These are phyloP conservation scores for Halcyon senegalensis DNA, from an alignment of 2,113 vertebrate genomes.

Conservation along the genomic window DNA sequence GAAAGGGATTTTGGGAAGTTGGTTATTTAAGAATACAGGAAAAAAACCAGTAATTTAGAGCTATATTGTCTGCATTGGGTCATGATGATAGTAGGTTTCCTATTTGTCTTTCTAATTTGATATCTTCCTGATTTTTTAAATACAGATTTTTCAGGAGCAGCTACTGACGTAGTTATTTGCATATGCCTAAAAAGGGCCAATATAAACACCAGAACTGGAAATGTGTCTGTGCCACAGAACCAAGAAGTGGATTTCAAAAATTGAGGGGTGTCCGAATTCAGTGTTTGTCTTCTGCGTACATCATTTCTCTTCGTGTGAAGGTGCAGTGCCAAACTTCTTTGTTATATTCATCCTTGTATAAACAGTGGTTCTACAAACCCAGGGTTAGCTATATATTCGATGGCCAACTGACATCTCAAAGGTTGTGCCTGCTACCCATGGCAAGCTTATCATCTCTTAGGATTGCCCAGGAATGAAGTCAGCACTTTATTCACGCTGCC, in stretches of 20 bases:
- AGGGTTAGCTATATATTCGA: background rate
- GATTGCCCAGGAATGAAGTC: background rate
- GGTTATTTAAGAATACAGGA: constrained; percentile 23
- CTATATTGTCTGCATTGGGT: background rate
- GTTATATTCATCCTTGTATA: background rate
- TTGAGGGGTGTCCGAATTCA: background rate
- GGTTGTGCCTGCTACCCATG: background rate
- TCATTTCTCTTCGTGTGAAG: background rate
- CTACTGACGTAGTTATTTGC: constrained; percentile 34
- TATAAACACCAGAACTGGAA: constrained; percentile 23
- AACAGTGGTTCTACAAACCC: background rate
- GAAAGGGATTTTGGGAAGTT: constrained; percentile 21
- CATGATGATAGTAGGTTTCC: constrained; percentile 49
- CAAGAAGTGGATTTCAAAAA: background rate
- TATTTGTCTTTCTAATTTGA: constrained; percentile 53
- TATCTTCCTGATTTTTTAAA: constrained; percentile 33
- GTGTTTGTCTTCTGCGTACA: background rate
- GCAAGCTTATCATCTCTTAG: background rate
- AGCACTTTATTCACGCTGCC: accelerated
- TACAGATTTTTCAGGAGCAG: constrained; percentile 29
- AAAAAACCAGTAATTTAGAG: constrained; percentile 44
- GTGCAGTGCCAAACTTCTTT: background rate
- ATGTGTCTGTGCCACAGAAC: background rate
- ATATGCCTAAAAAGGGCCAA: background rate
- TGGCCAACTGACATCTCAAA: background rate